Evolutionary conservation across 1,140 invertebrate species (phyloP), one percentile per base, ranked within the genome.

Genomic region (Drosophila hydei): DNA sequence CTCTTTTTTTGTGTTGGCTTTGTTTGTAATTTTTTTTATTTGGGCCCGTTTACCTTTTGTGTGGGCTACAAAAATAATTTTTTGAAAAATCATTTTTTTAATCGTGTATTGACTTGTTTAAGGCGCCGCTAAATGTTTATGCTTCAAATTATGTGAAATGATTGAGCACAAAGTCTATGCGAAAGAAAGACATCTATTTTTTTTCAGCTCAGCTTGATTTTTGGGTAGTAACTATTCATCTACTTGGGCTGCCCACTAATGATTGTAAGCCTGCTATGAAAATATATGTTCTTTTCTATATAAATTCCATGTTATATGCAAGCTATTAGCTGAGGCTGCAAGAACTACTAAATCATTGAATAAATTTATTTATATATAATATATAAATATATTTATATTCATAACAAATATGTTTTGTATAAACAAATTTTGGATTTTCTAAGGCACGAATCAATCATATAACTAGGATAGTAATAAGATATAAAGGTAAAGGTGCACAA

Each of bases 31-130:
- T 67, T 60, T 36, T 48, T 63, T 48, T 72, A 72, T 78, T 64
- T 69, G 14, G 75, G 58, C 75, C 50, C 45, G 14, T 54, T 70
- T 71, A 36, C 52, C 68, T 69, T 71, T 61, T 75, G 61, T 80
- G 78, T 80, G 72, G 74, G 78, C 72, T 43, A 45, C 51, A 25
- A 56, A 48, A 52, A 69, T 72, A 1, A 33, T 77, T 58, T 47
- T 84, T 85, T 77, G 73, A 72, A 80, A 80, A 83, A 88, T 88
- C 83, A 87, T 87, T 87, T 79, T 81, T 89, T 89, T 83, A 89
- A 89, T 89, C 87, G 87, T 89, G 81, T 89, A 90, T 89, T 89
- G 87, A 89, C 87, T 89, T 89, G 87, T 89, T 87, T 89, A 89
- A 83, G 72, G 75, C 84, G 64, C 70, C 75, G 80, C 75, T 76